These are phyloP conservation scores for Spea multiplicata DNA, from an alignment of 2,113 vertebrate species.

Conservation along the genomic window DNA sequence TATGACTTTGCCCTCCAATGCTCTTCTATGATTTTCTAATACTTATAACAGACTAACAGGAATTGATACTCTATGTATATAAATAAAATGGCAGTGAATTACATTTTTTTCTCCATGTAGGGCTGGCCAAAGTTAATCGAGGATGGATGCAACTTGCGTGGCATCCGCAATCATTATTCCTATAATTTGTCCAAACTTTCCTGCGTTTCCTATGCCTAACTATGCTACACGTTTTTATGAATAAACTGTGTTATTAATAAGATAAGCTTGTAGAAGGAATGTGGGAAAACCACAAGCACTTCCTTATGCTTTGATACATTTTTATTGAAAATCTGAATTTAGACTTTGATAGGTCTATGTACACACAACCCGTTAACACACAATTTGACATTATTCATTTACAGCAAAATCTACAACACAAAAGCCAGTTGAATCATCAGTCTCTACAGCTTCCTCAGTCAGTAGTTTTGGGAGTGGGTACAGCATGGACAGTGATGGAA, in stretches of 20 bases:
- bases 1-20: no score
- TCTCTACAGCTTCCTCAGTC: constrained; percentile 84
- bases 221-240: background rate
- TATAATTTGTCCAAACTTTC: no score
- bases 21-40: no score
- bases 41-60: no score
- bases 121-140: no score
- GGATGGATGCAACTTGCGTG: no score
- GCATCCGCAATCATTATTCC: no score
- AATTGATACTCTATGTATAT: no score
- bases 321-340: no score
- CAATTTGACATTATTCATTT: constrained; percentile 40
- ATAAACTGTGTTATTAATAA: background rate
- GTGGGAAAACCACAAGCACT: background rate
- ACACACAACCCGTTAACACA: background rate
- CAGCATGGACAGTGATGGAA: constrained; percentile 84
- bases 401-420: constrained; percentile 83
- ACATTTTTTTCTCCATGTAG: no score
- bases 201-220: background rate
- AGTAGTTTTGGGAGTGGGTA: constrained; percentile 88
- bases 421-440: constrained; percentile 79
- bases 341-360: no score
- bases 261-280: background rate
- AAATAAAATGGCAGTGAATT: no score
- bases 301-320: background rate